Evolutionary conservation across 2,797 vertebrate species (phyloP), one percentile per base, ranked within the genome.

Genomic region (Pangasius mekongensis): DNA sequence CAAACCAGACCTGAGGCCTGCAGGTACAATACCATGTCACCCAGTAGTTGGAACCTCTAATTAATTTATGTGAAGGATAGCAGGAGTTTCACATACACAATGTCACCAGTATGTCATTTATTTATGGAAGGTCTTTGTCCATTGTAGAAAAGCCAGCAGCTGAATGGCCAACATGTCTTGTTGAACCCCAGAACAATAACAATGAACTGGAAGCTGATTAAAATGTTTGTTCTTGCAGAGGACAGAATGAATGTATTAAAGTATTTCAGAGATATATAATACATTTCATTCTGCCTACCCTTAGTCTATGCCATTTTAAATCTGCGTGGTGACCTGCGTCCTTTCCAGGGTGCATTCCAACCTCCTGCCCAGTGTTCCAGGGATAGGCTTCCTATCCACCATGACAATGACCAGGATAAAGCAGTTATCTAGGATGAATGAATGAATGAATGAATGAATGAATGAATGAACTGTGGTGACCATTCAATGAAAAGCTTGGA

Each of bases 31-130:
- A 90, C 85, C 91, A 83, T 86, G 86, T 92, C 93, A 93, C 84
- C 89, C 85, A 54, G 91, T 81, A 88, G 89, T 93, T 92, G 93
- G 95, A 96, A 90, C 88, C 89, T 92, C 93, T 94, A 95, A 96
- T 95, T 95, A 93, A 92, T 93, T 89, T 89, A 89, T 88, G 2
- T 90, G 90, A 91, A 92, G 89, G 91, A 92, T 88, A 87, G 89
- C 87, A 64, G 87, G 85, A 73, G 74, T 66, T 86, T 91, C 93
- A 91, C 90, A 87, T 92, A 87, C 89, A 86, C 92, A 89, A 60
- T 5, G 13, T 39, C 5, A 27, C 39, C 33, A 43, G 36, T 43
- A 82, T 62, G 56, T 8, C 36, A 3, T 43, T 52, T 82, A 43
- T 82, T 62, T 43, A 82, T 82, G 80, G 33, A 62, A 82, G 33